Evolutionary conservation across 2,888 invertebrate genomes (phyloP).

Genomic region (Noctua pronuba): DNA sequence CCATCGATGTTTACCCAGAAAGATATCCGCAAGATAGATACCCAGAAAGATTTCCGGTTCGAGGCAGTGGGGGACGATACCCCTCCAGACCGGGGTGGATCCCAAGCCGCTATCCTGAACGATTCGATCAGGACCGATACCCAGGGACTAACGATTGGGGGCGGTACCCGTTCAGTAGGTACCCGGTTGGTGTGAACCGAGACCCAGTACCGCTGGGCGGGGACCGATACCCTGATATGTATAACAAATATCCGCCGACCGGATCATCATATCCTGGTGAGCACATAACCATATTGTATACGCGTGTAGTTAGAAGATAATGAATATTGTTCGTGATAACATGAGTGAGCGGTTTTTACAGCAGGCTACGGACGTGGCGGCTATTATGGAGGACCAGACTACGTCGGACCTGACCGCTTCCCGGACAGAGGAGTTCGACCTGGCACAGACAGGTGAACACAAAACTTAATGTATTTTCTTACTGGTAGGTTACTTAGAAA

Average conservation of each 20-base stretch:
- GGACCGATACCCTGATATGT: constrained; percentile 87
- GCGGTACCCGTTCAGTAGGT: constrained; percentile 86
- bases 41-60: constrained; percentile 80
- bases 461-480: too few relatives aligned
- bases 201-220: constrained; percentile 88
- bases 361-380: constrained; percentile 86
- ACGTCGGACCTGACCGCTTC: constrained; percentile 82
- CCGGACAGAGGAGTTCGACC: constrained; percentile 89
- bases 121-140: constrained; percentile 87
- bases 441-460: constrained; percentile 82
- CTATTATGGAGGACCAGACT: constrained; percentile 83
- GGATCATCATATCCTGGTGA: constrained; percentile 89
- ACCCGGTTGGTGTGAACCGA: constrained; percentile 87
- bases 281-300: constrained; percentile 68
- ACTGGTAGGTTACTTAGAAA: not conserved
- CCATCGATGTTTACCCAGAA: constrained; percentile 77
- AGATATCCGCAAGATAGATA: constrained; percentile 84
- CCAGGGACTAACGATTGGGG: constrained; percentile 81
- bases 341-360: constrained; percentile 60
- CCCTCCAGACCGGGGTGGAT: constrained; percentile 79
- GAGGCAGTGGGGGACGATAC: constrained; percentile 79
- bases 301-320: constrained; percentile 35
- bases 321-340: constrained; percentile 41
- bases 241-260: constrained; percentile 91
- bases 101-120: constrained; percentile 86